These are phyloP conservation scores for Mus musculus DNA, from an alignment of 2,113 vertebrate species.

Conservation along the genomic window DNA sequence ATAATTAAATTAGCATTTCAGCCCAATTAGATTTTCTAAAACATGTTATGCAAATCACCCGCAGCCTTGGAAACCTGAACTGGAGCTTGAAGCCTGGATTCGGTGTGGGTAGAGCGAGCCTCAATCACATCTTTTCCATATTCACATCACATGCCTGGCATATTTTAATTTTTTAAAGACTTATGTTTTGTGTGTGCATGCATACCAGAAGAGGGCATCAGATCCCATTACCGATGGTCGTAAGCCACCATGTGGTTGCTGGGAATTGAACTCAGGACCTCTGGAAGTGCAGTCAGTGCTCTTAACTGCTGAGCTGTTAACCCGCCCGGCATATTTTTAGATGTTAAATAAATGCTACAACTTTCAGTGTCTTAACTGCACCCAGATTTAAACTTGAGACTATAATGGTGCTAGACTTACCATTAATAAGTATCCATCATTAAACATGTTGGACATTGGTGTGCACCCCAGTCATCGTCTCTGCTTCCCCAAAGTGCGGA, in stretches of 20 bases:
- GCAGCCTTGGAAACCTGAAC: constrained; percentile 14
- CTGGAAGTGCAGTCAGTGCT: too few species aligned
- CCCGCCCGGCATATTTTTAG: background rate
- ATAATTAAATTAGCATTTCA: constrained; percentile 15
- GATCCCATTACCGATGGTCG: too few species aligned
- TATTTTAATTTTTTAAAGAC: background rate
- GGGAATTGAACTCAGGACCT: too few species aligned
- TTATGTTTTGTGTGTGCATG: too few species aligned
- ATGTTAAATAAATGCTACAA: background rate
- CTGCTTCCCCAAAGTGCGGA: background rate
- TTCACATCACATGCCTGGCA: background rate
- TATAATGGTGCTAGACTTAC: background rate
- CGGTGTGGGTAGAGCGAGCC: background rate
- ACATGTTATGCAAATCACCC: background rate
- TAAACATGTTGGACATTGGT: background rate
- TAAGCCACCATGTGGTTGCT: too few species aligned
- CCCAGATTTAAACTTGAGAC: background rate
- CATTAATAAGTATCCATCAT: background rate
- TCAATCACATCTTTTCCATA: background rate
- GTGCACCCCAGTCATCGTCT: background rate
- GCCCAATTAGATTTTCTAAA: constrained; percentile 9
- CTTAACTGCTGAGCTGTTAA: too few species aligned
- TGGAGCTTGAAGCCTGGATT: background rate
- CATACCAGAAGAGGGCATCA: too few species aligned
- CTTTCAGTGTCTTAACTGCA: background rate